These are phyloP conservation scores for Agraylea sexmaculata DNA, from an alignment of 1,140 invertebrate species.

Conservation along the genomic window DNA sequence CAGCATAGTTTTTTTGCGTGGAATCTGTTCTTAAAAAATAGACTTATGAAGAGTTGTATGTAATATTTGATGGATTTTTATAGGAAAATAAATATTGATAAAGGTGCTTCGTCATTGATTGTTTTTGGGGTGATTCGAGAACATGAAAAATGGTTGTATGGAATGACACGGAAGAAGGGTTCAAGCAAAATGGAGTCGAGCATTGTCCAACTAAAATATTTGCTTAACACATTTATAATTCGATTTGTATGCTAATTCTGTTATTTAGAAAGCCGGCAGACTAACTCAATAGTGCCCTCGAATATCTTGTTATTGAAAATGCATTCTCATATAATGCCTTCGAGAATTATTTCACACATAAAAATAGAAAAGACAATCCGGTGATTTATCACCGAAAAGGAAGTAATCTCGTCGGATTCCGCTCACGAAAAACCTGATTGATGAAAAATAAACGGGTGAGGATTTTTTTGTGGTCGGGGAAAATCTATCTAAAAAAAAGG, in stretches of 20 bases:
- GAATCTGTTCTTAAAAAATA: no score
- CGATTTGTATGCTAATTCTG: conserved; percentile 22
- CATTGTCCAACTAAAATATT: conserved; percentile 21
- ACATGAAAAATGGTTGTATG: conserved; percentile 11
- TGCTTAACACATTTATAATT: conserved; percentile 23
- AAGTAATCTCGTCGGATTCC: neutral
- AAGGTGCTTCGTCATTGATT: conserved; percentile 9
- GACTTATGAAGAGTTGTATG: no score
- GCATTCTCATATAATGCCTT: neutral
- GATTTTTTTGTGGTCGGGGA: neutral
- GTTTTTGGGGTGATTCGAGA: conserved; percentile 13
- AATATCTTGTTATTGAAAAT: neutral
- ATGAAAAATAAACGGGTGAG: neutral
- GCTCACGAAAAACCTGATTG: neutral
- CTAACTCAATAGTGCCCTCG: neutral
- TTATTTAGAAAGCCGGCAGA: conserved; percentile 15
- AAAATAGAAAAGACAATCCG: neutral
- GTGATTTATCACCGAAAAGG: neutral
- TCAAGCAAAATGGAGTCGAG: conserved; percentile 15
- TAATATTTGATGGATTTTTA: conserved; percentile 2
- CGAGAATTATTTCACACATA: neutral
- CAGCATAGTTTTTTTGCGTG: no score
- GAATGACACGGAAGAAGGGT: neutral
- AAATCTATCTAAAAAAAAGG: conserved; percentile 9
- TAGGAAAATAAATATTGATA: neutral